Conservation (phyloP, 2,797 vertebrate genomes). For the Heteromormyrus szaboi region DNA sequence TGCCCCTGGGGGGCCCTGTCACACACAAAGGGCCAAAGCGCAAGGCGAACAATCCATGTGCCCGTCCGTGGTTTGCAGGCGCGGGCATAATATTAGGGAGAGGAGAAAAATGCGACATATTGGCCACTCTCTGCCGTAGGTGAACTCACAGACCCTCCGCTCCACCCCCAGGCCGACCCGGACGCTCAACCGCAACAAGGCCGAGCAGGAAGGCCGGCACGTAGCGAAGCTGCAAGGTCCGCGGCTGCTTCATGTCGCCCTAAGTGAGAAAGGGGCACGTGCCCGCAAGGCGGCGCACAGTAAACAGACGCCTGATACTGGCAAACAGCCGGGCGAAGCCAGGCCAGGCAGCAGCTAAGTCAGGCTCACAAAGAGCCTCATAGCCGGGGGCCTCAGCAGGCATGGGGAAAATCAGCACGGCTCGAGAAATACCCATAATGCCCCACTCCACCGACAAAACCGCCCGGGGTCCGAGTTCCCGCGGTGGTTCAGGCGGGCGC, state of each 20-base stretch:
- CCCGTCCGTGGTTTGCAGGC: not conserved
- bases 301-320: slow-evolving; percentile 31
- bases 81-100: not conserved
- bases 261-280: slow-evolving; percentile 47
- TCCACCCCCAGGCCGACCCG: slow-evolving; percentile 28
- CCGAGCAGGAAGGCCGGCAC: slow-evolving; percentile 65
- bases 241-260: slow-evolving; percentile 53
- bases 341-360: slow-evolving; percentile 30
- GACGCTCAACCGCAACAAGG: slow-evolving; percentile 65
- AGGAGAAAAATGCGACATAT: not conserved
- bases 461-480: not conserved
- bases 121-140: not conserved
- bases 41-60: not conserved
- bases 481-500: not conserved
- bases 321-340: slow-evolving; percentile 30
- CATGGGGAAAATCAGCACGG: slow-evolving; percentile 38
- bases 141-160: not conserved
- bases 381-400: slow-evolving; percentile 36
- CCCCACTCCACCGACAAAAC: slow-evolving; percentile 18
- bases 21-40: slow-evolving; percentile 14
- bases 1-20: slow-evolving; percentile 5
- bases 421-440: slow-evolving; percentile 33
- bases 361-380: slow-evolving; percentile 31
- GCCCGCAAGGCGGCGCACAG: slow-evolving; percentile 32
- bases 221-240: slow-evolving; percentile 52